Evolutionary conservation across 92 coral and sea anemone genomes (phyloP).

Genomic region (Epizoanthus stellaris): DNA sequence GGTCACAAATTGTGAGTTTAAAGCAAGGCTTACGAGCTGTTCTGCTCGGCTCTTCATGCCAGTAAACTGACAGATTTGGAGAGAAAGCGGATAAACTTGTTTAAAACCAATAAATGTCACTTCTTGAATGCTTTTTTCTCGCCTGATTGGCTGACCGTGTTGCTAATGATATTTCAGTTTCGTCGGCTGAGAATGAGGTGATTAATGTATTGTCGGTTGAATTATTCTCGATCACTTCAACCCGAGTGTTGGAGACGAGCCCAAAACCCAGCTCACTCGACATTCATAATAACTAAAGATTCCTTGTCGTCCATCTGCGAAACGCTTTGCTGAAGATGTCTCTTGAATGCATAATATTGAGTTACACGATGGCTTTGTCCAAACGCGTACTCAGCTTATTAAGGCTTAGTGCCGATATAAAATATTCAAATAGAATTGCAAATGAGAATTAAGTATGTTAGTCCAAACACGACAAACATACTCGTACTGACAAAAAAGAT

Average conservation of each 20-base stretch:
- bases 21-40: neutral
- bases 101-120: conserved; percentile 32
- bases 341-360: neutral
- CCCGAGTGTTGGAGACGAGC: neutral
- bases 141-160: conserved; percentile 38
- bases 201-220: conserved; percentile 9
- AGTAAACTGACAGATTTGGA: conserved; percentile 4
- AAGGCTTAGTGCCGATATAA: neutral
- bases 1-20: conserved; percentile 2
- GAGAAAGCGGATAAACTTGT: conserved; percentile 9
- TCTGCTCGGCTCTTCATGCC: neutral
- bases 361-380: neutral
- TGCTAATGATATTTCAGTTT: conserved; percentile 17
- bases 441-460: conserved; percentile 31
- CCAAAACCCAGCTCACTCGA: neutral
- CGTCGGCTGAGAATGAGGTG: conserved; percentile 8
- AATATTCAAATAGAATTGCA: conserved; percentile 31
- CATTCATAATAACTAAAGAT: neutral
- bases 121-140: conserved; percentile 34
- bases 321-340: neutral
- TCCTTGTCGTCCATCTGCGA: neutral
- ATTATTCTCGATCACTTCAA: neutral
- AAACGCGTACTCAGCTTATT: conserved; percentile 11
- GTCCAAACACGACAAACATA: conserved; percentile 17
- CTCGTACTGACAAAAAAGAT: too few relatives aligned